Conservation (phyloP, 2,113 vertebrate species). For the Fulica atra region DNA sequence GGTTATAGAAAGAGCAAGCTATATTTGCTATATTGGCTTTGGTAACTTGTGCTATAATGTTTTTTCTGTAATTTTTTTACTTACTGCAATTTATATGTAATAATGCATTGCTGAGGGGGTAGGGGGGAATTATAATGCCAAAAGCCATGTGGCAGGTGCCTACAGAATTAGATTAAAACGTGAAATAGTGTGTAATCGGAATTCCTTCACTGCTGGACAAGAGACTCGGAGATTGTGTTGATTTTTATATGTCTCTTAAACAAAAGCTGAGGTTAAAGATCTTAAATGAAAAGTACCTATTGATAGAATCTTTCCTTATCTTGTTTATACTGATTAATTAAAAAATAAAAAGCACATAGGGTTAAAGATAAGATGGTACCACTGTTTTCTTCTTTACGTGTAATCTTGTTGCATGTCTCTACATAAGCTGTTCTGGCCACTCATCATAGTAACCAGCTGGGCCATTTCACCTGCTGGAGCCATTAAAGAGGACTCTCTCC, state of each 20-base stretch:
- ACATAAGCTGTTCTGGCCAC: constrained; percentile 92
- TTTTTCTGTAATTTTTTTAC: not conserved
- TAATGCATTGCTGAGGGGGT: not conserved
- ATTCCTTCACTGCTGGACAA: constrained; percentile 74
- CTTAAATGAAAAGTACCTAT: not conserved
- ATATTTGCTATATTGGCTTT: not conserved
- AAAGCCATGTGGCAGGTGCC: not conserved
- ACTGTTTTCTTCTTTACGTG: constrained; percentile 74
- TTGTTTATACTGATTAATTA: constrained; percentile 63
- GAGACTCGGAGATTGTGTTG: constrained; percentile 1
- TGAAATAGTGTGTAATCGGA: not conserved
- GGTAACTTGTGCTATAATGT: not conserved
- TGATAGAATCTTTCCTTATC: constrained; percentile 48
- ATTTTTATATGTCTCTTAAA: constrained; percentile 42
- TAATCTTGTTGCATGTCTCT: constrained; percentile 86
- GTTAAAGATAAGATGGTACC: constrained; percentile 73
- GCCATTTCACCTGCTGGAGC: constrained; percentile 99
- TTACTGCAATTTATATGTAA: not conserved
- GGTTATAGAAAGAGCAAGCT: not conserved
- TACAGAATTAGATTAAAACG: constrained; percentile 27
- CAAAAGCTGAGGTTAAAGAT: not conserved
- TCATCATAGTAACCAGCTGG: constrained; percentile 99
- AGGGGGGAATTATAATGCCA: not conserved
- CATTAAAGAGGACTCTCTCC: constrained; percentile 90
- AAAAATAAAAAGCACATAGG: constrained; percentile 54